Conservation (phyloP, 37 sponge, comb jelly and placozoan species). For the Spongilla lacustris region DNA sequence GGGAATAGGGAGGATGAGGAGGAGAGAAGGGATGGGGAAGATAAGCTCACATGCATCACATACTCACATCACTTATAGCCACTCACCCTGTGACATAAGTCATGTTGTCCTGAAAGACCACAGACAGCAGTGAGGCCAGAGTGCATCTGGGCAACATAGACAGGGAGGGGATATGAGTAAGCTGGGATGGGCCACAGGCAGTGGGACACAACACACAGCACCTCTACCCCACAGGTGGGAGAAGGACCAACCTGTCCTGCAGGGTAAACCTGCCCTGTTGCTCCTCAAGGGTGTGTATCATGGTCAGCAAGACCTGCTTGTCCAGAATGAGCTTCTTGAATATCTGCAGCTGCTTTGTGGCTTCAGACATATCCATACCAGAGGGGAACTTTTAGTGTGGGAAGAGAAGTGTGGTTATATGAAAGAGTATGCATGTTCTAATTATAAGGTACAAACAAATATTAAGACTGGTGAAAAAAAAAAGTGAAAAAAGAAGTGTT, state of each 20-base stretch:
- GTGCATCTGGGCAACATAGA: constrained; percentile 41
- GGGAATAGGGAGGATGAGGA: not conserved
- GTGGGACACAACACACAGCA: not conserved
- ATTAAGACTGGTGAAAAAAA: too few species aligned
- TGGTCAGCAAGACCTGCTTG: constrained; percentile 69
- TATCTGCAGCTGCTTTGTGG: constrained; percentile 9
- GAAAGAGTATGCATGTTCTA: too few species aligned
- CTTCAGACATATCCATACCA: constrained; percentile 9
- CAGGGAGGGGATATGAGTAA: too few species aligned
- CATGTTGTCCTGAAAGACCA: constrained; percentile 72
- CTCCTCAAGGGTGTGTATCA: constrained; percentile 70
- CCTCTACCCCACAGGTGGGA: too few species aligned
- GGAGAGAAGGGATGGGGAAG: not conserved
- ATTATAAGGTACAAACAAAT: too few species aligned
- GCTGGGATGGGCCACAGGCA: not conserved
- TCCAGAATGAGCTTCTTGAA: constrained; percentile 62
- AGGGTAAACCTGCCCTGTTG: constrained; percentile 40
- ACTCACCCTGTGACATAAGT: too few species aligned
- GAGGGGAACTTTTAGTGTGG: not conserved
- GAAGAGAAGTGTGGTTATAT: too few species aligned
- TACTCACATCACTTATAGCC: too few species aligned
- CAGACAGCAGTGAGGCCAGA: constrained; percentile 89
- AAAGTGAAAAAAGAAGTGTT: too few species aligned
- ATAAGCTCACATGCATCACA: not conserved
- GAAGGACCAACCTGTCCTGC: constrained; percentile 43